These are phyloP conservation scores for Sebastes diaconus DNA, from an alignment of 2,797 vertebrate genomes.

Conservation along the genomic window DNA sequence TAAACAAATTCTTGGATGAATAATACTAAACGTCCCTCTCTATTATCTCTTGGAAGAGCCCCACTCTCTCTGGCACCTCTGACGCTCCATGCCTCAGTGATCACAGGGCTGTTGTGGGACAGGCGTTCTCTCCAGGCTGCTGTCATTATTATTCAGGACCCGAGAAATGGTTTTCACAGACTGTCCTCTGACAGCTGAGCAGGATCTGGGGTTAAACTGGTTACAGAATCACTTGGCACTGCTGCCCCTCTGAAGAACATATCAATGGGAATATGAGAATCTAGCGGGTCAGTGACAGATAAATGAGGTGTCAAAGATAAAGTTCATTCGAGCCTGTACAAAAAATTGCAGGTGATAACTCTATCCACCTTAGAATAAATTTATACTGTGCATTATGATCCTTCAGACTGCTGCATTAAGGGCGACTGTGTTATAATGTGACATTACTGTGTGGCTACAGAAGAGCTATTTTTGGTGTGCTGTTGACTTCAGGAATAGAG, in stretches of 20 bases:
- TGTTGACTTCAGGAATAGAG: conserved; percentile 25
- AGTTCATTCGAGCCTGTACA: neutral
- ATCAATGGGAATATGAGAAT: conserved; percentile 16
- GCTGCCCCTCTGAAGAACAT: neutral
- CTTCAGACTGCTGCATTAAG: conserved; percentile 1
- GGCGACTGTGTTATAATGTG: conserved; percentile 13
- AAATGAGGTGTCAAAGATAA: conserved; percentile 20
- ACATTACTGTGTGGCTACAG: conserved; percentile 28
- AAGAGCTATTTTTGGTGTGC: conserved; percentile 33
- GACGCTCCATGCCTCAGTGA: conserved; percentile 37
- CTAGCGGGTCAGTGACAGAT: conserved; percentile 2
- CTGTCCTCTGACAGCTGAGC: conserved; percentile 39
- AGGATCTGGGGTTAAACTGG: neutral
- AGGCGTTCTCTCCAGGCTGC: conserved; percentile 40
- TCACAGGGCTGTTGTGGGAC: conserved; percentile 35
- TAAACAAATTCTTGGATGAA: neutral
- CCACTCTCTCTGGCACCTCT: conserved; percentile 44
- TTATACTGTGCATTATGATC: neutral
- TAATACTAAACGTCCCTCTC: conserved; percentile 22
- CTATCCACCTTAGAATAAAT: neutral
- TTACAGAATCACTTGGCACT: conserved; percentile 11
- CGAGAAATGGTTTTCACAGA: conserved; percentile 23
- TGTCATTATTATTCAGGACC: conserved; percentile 53
- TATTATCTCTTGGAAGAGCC: conserved; percentile 51
- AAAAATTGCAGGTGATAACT: neutral